Evolutionary conservation across 2,888 invertebrate genomes (phyloP).

Genomic region (Brachylomia viminalis): DNA sequence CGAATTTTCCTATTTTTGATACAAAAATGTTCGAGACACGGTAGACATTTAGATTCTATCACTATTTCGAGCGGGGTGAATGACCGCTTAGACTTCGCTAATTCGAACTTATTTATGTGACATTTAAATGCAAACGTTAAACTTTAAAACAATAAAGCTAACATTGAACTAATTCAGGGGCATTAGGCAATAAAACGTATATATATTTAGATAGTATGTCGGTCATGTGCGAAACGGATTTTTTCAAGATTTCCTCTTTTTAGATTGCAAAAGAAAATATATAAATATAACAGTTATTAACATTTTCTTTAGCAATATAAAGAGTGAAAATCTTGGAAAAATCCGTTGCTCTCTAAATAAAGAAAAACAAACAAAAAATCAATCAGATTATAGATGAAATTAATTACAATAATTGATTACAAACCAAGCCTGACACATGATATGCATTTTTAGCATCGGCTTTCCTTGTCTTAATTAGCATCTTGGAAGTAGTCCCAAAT

Average conservation of each 20-base stretch:
- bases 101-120: conserved; percentile 60
- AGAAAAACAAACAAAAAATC: background rate
- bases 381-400: background rate
- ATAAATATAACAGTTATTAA: too few species aligned
- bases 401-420: background rate
- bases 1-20: conserved; percentile 61
- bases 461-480: conserved; percentile 23
- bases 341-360: background rate
- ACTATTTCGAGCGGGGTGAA: conserved; percentile 69
- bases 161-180: conserved; percentile 62
- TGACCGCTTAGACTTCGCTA: conserved; percentile 52
- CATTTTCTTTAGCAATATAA: conserved; percentile 6
- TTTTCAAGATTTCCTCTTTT: background rate
- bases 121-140: conserved; percentile 55
- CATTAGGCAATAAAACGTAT: conserved; percentile 12
- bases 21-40: conserved; percentile 51
- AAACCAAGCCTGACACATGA: background rate
- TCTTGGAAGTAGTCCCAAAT: conserved; percentile 41
- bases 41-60: conserved; percentile 57
- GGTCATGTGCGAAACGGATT: background rate
- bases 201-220: conserved; percentile 16
- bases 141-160: conserved; percentile 52
- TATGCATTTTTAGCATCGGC: background rate
- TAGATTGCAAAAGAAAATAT: conserved; percentile 15
- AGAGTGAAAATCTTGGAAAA: background rate